Evolutionary conservation across 2,888 invertebrate species (phyloP).

Genomic region (Oscheius sp.): DNA sequence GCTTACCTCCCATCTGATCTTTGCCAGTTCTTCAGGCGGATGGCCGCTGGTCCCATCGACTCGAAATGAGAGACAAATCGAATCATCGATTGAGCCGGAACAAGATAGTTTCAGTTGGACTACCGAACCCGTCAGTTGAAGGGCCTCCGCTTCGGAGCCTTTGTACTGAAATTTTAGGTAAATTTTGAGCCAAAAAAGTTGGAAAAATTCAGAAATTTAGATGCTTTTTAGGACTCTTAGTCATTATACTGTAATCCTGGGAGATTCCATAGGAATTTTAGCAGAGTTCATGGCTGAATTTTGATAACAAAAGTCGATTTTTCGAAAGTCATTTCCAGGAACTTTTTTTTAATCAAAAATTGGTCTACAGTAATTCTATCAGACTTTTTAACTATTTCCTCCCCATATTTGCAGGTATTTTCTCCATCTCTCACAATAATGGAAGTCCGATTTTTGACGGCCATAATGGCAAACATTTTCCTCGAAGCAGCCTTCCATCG

Average conservation of each 20-base stretch:
- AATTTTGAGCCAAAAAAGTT: no score
- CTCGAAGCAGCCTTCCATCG: conserved; percentile 36
- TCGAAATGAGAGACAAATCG: conserved; percentile 21
- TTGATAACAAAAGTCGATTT: no score
- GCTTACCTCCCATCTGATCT: conserved; percentile 17
- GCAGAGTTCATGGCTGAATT: no score
- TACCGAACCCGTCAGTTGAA: conserved; percentile 35
- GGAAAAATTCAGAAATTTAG: no score
- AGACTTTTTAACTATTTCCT: no score
- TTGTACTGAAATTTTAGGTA: conserved; percentile 45
- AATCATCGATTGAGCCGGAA: not conserved
- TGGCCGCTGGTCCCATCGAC: conserved; percentile 20
- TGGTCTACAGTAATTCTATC: no score
- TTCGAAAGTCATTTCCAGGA: no score
- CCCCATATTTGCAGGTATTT: no score
- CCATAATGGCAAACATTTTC: conserved; percentile 29
- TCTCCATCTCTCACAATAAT: conserved; percentile 36
- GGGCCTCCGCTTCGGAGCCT: conserved; percentile 40
- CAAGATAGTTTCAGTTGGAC: conserved; percentile 41
- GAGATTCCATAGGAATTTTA: no score
- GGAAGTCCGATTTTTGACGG: conserved; percentile 5
- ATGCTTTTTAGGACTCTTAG: no score
- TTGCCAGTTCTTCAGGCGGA: not conserved
- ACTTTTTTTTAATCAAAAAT: no score
- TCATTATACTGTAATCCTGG: no score